Evolutionary conservation across 2,888 invertebrate genomes (phyloP), one percentile per base, ranked within the genome.

Genomic region (Cataglyphis altisquamis): DNA sequence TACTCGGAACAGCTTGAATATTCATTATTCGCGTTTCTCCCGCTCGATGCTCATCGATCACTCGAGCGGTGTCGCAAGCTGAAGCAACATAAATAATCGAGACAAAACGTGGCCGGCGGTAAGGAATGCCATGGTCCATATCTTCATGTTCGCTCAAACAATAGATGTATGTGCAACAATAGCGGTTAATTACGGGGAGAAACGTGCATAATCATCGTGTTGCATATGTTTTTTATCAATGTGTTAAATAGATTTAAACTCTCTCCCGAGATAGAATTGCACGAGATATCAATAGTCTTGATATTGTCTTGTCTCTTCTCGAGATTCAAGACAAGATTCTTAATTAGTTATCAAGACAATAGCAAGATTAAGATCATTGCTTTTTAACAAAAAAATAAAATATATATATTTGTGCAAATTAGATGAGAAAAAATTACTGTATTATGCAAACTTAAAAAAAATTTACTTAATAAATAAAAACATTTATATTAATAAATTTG

Each of bases 1-100:
- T 88, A 88, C 73, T 78, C 74, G 84, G 84, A 86, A 84, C 83
- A 73, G 64, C 48, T 86, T 80, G 60, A 75, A 81, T 64, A 87
- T 88, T 88, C 85, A 87, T 88, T 88, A 88, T 88, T 86, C 88
- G 77, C 83, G 74, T 78, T 62, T 75, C 66, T 74, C 62, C 62
- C 80, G 66, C 75, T 83, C 75, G 52, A 73, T 64, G 55, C 68
- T 73, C 73, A 84, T 87, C 87, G 88, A 88, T 88, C 88, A 88
- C 21, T 39, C 68, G 68, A 62, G 64, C 21, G 75, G 32, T 70
- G 80, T 63, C 66, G 63, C 63, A 74, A 77, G 75, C 25, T n/a
- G 62, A 63, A 15, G 48, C 52, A 45, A 52, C 29, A 25, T 72
- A 75, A 80, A 75, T 67, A 73, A 82, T 81, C 84, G 73, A 63